These are phyloP conservation scores for Hydrolagus affinis DNA, from an alignment of 2,113 vertebrate species.

Conservation along the genomic window DNA sequence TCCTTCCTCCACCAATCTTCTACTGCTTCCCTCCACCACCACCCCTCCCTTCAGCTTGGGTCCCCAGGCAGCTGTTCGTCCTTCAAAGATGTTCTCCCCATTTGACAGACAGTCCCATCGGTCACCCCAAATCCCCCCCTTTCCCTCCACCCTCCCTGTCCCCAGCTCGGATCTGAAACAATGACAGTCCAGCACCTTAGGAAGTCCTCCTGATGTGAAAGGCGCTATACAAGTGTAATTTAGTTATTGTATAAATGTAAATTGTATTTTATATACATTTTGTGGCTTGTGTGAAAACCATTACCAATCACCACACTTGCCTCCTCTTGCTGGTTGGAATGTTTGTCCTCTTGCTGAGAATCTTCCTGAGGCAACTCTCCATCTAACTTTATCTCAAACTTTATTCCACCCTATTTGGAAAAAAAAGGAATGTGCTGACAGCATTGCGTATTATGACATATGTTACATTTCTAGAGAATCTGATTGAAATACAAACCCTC, in stretches of 20 bases:
- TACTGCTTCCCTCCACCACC: not conserved
- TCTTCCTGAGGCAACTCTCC: constrained; percentile 43
- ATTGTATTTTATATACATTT: not conserved
- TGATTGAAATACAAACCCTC: not conserved
- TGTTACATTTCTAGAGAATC: not conserved
- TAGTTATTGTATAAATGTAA: not conserved
- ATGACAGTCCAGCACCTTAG: too few relatives aligned
- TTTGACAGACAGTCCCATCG: not conserved
- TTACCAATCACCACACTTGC: not conserved
- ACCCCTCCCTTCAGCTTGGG: not conserved
- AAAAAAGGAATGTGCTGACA: constrained; percentile 8
- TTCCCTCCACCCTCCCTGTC: too few relatives aligned
- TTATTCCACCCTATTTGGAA: constrained; percentile 67
- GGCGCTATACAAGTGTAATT: too few relatives aligned
- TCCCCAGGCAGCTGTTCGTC: not conserved
- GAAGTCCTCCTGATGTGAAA: too few relatives aligned
- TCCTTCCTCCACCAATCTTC: too few relatives aligned
- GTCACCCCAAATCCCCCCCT: too few relatives aligned
- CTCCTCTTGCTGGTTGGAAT: constrained; percentile 30
- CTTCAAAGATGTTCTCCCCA: not conserved
- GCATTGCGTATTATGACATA: not conserved
- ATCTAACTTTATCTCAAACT: constrained; percentile 75
- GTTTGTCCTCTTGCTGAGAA: constrained; percentile 44
- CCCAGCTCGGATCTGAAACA: too few relatives aligned
- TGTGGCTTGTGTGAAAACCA: not conserved